Evolutionary conservation across 2,797 vertebrate genomes (phyloP), one percentile per base, ranked within the genome.

Genomic region (Pantherophis vulpinus): DNA sequence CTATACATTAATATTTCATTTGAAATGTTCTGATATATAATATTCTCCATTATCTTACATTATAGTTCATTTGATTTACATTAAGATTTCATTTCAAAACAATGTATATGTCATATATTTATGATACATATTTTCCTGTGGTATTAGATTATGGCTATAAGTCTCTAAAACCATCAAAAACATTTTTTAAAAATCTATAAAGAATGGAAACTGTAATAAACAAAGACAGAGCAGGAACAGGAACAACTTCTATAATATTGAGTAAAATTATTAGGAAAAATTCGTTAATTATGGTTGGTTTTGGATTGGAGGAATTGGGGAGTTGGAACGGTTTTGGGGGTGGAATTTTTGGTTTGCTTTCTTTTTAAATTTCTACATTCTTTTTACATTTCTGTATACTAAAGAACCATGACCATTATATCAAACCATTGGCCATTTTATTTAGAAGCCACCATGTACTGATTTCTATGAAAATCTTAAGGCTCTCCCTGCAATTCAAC

Each of bases 51-150:
- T n/a, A 66, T 14, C 16, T 14, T 89, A 25, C 89, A 87, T 37
- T 90, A 59, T 2, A 86, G 3, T 0, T 87, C 20, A n/a, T 3
- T 66, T 20, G 79, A 63, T 87, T 87, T 0, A 0, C 74, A 3
- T 20, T 83, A 32, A 70, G 5, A 0, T 88, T 89, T 86, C 87
- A 2, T 42, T 32, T 93, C 90, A 2, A 25, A 95, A 90, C 1
- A 37, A 47, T 7, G 18, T 0, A 58, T 0, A 58, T 61, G 5
- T 91, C 6, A 8, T 6, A 0, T 74, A 27, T 61, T 29, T 66
- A 1, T 0, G 42, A 58, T 14, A 63, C 54, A n/a, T 0, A 55
- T 0, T 4, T 91, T 70, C 83, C 16, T 63, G 8, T 8, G 66
- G 61, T 1, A 90, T 23, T 83, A 61, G 0, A 61, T 59, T 89